A percentile compares a stretch with the other conserved stretches of the same genome.
Conservation (phyloP, 2,797 vertebrate species). For the Anabas testudineus region DNA sequence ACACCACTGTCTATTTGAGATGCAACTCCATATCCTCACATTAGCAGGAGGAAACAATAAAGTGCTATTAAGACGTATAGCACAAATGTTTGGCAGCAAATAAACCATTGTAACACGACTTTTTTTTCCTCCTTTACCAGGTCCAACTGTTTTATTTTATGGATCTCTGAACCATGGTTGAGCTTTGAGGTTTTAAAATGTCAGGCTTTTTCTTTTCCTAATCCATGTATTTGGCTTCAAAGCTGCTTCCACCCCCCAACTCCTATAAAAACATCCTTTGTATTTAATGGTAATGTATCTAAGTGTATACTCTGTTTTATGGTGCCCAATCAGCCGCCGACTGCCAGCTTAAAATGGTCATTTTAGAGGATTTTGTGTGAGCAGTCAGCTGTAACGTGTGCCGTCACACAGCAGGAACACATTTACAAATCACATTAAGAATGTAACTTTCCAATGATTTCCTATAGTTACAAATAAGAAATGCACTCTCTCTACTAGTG, state of each 20-base stretch:
- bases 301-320: conserved; percentile 60
- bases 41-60: conserved; percentile 63
- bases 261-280: conserved; percentile 66
- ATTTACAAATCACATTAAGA: conserved; percentile 36
- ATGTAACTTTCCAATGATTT: conserved; percentile 32
- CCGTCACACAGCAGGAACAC: conserved; percentile 36
- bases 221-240: conserved; percentile 60
- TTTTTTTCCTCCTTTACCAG: conserved; percentile 20
- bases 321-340: conserved; percentile 49
- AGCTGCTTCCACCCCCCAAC: conserved; percentile 37
- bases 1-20: conserved; percentile 54
- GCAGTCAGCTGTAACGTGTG: conserved; percentile 21
- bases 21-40: conserved; percentile 53
- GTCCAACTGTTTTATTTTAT: conserved; percentile 63
- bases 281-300: conserved; percentile 59
- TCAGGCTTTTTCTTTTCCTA: conserved; percentile 54
- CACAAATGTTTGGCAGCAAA: conserved; percentile 70
- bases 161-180: conserved; percentile 45
- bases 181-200: conserved; percentile 52
- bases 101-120: conserved; percentile 35
- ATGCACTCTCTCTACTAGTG: conserved; percentile 24
- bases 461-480: conserved; percentile 22
- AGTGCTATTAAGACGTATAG: conserved; percentile 61
- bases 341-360: conserved; percentile 41
- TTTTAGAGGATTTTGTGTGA: conserved; percentile 29